Conservation (phyloP, 1,140 invertebrate species). For the Antheraea pernyi region DNA sequence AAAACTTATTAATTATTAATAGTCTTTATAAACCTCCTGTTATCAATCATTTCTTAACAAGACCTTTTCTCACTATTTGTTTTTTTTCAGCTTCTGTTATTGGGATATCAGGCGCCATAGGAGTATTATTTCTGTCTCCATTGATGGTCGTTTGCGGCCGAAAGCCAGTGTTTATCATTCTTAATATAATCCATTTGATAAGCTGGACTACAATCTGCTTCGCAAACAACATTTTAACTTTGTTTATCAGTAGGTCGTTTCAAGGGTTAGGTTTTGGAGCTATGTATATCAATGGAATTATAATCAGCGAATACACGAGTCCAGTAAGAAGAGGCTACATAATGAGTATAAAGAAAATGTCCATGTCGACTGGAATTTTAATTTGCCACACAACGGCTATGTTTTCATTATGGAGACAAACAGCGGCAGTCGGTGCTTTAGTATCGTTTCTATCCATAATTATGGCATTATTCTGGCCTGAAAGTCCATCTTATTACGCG, state of each 20-base stretch:
- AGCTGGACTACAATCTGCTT: constrained; percentile 23
- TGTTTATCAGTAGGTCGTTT: constrained; percentile 19
- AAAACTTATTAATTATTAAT: too few species aligned
- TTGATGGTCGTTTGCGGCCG: constrained; percentile 38
- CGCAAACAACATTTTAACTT: constrained; percentile 6
- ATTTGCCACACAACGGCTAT: constrained; percentile 32
- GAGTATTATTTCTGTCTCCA: constrained; percentile 35
- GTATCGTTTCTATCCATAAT: constrained; percentile 27
- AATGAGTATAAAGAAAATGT: constrained; percentile 33
- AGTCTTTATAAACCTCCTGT: too few species aligned
- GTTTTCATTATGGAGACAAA: constrained; percentile 38
- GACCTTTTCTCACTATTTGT: background rate
- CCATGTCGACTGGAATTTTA: constrained; percentile 31
- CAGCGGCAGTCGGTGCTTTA: constrained; percentile 26
- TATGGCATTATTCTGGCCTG: constrained; percentile 34
- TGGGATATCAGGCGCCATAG: constrained; percentile 34
- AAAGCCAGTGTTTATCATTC: constrained; percentile 25
- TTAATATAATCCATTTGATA: constrained; percentile 18
- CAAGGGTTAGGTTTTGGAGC: constrained; percentile 22
- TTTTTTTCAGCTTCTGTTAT: constrained; percentile 36
- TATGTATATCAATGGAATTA: constrained; percentile 19
- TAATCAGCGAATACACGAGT: constrained; percentile 25
- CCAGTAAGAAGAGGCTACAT: constrained; percentile 42
- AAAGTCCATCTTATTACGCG: constrained; percentile 45
- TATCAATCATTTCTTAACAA: too few species aligned